Evolutionary conservation across 2,797 vertebrate genomes (phyloP).

Genomic region (Oryzias dopingdopingensis): DNA sequence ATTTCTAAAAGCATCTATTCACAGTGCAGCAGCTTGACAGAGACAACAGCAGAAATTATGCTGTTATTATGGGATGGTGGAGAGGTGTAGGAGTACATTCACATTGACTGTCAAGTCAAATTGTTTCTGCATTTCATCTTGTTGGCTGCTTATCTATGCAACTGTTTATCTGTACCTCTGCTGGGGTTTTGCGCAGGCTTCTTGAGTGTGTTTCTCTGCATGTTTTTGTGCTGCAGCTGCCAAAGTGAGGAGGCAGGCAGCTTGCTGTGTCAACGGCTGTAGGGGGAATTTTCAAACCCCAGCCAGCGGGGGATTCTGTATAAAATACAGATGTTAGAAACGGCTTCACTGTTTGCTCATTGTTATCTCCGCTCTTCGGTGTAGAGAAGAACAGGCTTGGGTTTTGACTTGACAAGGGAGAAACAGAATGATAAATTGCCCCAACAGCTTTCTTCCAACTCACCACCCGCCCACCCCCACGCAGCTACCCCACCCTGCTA

Average conservation of each 20-base stretch:
- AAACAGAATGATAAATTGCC: conserved; percentile 74
- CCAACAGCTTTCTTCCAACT: conserved; percentile 57
- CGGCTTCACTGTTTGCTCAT: conserved; percentile 59
- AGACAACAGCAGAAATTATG: conserved; percentile 49
- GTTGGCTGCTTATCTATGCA: conserved; percentile 64
- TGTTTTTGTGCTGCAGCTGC: conserved; percentile 47
- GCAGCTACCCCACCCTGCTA: conserved; percentile 28
- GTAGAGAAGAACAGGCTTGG: conserved; percentile 53
- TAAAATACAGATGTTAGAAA: conserved; percentile 72
- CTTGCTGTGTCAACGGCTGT: conserved; percentile 58
- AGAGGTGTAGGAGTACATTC: conserved; percentile 20
- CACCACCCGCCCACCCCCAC: conserved; percentile 3
- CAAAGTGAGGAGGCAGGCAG: conserved; percentile 55
- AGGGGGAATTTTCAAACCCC: conserved; percentile 60
- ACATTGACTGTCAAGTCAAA: conserved; percentile 66
- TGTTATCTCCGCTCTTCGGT: conserved; percentile 59
- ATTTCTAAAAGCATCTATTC: conserved; percentile 43
- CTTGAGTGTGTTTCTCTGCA: conserved; percentile 41
- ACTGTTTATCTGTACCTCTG: conserved; percentile 68
- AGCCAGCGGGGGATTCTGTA: conserved; percentile 59
- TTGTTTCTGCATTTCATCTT: conserved; percentile 72
- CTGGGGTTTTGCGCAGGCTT: conserved; percentile 47
- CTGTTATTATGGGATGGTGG: conserved; percentile 39
- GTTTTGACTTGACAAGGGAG: conserved; percentile 70
- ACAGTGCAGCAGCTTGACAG: conserved; percentile 39